Base-by-base conservation (phyloP, 2,797 vertebrate species). In the Melanotaenia pygmaea region DNA sequence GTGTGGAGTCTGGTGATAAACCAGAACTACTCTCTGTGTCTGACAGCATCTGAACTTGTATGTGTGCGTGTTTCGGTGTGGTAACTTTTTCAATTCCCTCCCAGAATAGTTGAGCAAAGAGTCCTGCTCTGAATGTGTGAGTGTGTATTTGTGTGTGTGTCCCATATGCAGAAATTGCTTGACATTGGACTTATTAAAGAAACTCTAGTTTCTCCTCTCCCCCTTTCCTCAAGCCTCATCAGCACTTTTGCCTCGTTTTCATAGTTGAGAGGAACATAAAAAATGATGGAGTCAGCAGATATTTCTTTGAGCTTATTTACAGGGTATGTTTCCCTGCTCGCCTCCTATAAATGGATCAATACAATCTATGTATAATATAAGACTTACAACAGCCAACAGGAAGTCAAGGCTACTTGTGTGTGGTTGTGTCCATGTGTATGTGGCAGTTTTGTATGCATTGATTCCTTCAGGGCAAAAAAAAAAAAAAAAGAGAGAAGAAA, bases 261-360 rank as follows among this genome's bases (percentile, higher is more conserved):
- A 85, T 77, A 76, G 84, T 84, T 87, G 87, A 90, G 89, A 86
- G 86, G 73, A 88, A 84, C 72, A 73, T 32, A 75, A 85, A 93
- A 45, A 89, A 82, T 69, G 79, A 82, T 13, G 30, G 69, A 30
- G 74, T 91, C 82, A 91, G 90, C 90, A 78, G 76, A 79, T 86
- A 80, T 75, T 76, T 71, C 78, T 85, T 83, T 87, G 53, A 80
- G 84, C 83, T 76, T 93, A 91, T 91, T 93, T 93, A 92, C 86
- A 90, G 85, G 69, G 76, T 74, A 73, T 83, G 81, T 90, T 89
- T 86, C 68, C 65, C 35, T 26, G 26, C 72, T 75, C 35, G 4
- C 59, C 67, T 74, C 65, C 67, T 73, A 76, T 84, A 81, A 67
- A 37, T 70, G 68, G 86, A 93, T 92, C 91, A 85, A 92, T 93